A percentile compares a stretch with the other conserved stretches of the same genome.
These are phyloP conservation scores for Varroa destructor DNA, from an alignment of 1,140 invertebrate genomes.

Conservation along the genomic window DNA sequence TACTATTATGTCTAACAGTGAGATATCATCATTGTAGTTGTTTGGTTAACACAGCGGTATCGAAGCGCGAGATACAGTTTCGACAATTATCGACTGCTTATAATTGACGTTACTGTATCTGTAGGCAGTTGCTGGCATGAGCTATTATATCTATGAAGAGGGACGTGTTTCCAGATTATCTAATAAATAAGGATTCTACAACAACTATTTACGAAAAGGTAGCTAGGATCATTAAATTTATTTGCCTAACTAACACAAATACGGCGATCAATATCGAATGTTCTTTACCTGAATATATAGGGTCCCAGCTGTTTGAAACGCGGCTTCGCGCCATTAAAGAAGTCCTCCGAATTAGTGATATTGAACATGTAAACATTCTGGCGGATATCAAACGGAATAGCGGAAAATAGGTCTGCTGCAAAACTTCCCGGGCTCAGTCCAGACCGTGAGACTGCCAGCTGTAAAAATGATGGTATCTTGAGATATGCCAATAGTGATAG, in stretches of 20 bases:
- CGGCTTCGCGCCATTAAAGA: neutral
- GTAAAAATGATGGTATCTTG: neutral
- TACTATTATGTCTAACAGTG: no score
- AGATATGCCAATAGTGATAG: no score
- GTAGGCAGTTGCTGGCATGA: no score
- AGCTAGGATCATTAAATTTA: conserved; percentile 1
- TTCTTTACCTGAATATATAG: conserved; percentile 2
- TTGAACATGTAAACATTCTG: conserved; percentile 24
- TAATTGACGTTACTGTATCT: no score
- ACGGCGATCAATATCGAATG: neutral
- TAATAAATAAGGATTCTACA: neutral
- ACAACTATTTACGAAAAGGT: neutral
- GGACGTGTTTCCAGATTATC: neutral
- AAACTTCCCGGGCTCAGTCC: neutral
- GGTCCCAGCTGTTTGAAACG: conserved; percentile 7
- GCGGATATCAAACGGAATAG: neutral
- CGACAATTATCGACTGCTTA: no score
- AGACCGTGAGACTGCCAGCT: neutral
- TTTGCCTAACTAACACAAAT: neutral
- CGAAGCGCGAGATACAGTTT: no score
- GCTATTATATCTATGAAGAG: neutral
- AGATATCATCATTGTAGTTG: no score
- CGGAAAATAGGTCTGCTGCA: neutral
- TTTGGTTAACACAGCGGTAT: no score
- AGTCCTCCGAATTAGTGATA: neutral